Conservation (phyloP, 2,113 vertebrate genomes). For the Onychorhynchus coronatus region DNA sequence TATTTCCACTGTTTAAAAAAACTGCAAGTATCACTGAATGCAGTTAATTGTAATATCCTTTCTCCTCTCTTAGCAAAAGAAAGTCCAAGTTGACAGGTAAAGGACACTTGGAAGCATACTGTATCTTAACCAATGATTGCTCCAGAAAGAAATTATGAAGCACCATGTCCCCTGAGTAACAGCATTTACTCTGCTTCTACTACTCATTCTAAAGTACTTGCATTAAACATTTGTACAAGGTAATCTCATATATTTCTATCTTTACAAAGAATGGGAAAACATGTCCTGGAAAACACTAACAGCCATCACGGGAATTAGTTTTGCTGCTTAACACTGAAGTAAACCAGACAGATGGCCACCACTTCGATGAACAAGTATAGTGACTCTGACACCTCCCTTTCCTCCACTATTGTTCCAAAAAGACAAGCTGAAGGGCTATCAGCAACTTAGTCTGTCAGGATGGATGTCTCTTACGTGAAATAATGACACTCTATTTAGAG, state of each 20-base stretch:
- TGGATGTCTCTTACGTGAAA: not conserved
- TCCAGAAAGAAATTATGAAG: not conserved
- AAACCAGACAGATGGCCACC: not conserved
- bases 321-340: not conserved
- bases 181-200: not conserved
- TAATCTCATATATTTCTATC: not conserved
- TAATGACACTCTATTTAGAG: not conserved
- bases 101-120: not conserved
- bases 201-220: not conserved
- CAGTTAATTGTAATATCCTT: not conserved
- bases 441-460: not conserved
- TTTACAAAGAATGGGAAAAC: not conserved
- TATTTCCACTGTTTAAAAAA: not conserved
- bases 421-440: not conserved
- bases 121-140: not conserved
- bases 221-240: not conserved
- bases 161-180: not conserved
- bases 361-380: not conserved
- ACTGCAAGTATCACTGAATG: rapidly evolving
- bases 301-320: not conserved
- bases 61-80: not conserved
- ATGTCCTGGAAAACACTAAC: not conserved
- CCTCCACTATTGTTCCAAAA: not conserved
- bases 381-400: not conserved
- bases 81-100: not conserved